Evolutionary conservation across 2,888 invertebrate genomes (phyloP), one percentile per base, ranked within the genome.

Genomic region (Galeopsomyia nigrocyanea): DNA sequence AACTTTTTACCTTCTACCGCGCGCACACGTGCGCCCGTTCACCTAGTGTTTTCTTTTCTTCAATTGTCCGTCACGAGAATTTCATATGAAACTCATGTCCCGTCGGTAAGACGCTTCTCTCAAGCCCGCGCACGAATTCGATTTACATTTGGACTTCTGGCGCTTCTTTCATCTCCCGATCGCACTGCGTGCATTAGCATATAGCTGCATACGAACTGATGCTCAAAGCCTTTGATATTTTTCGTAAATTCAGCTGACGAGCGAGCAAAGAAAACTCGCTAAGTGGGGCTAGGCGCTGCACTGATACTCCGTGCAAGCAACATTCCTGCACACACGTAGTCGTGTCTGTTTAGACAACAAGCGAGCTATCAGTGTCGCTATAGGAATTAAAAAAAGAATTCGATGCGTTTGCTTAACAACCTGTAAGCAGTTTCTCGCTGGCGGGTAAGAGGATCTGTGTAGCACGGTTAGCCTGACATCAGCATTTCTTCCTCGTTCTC

Each of bases 91-190:
- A 71, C 75, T 77, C 77, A 76, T 39, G 74, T 73, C 72, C 71
- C 73, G 39, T 16, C 22, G 57, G 26, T 80, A 81, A 80, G 79
- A 77, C 78, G 78, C 77, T 75, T 74, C 71, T 57, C 71, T 77
- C 67, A 74, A 68, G 76, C 75, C 66, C 75, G 76, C 76, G 78
- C 81, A 81, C 81, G 81, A 79, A 39, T 39, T 39, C 21, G 50
- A 19, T 6, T 31, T 47, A 49, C 55, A 66, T 51, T 62, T 17
- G 49, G 51, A 63, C 57, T 63, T 53, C 50, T 16, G 47, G 67
- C 53, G 67, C 21, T 17, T 53, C 47, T 47, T 57, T 68, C 62
- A 21, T 39, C 9, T 22, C 57, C 5, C 14, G 49, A 22, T 13
- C 13, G 31, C 62, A 16, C 55, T n/a, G 22, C 56, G 14, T 68